These are phyloP conservation scores for Urosaurus nigricauda DNA, from an alignment of 2,797 vertebrate genomes.

Conservation along the genomic window DNA sequence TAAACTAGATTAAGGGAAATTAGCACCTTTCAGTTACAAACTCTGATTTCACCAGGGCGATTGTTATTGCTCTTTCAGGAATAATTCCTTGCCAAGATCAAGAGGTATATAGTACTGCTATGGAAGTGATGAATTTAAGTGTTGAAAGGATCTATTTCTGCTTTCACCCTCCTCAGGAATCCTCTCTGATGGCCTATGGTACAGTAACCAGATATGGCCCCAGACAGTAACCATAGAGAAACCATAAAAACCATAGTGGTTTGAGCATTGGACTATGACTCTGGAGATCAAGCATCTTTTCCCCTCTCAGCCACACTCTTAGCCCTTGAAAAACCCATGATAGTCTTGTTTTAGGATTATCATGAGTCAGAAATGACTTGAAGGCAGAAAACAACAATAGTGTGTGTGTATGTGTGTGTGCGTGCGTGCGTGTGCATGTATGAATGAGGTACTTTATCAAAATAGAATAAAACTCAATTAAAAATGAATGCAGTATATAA, in stretches of 20 bases:
- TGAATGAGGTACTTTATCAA: not conserved
- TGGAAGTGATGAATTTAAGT: slow-evolving; percentile 68
- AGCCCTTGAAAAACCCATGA: too few relatives aligned
- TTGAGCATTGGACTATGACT: too few relatives aligned
- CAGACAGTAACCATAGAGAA: not conserved
- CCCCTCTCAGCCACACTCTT: too few relatives aligned
- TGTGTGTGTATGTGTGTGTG: too few relatives aligned
- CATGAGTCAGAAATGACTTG: too few relatives aligned
- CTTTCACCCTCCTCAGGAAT: slow-evolving; percentile 53
- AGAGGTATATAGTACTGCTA: slow-evolving; percentile 54
- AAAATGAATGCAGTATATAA: not conserved
- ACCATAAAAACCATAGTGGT: too few relatives aligned
- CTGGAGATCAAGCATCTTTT: too few relatives aligned
- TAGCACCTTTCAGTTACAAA: slow-evolving; percentile 67
- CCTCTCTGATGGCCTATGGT: slow-evolving; percentile 38
- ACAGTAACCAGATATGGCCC: slow-evolving; percentile 43
- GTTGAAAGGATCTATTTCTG: slow-evolving; percentile 58
- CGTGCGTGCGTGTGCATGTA: too few relatives aligned
- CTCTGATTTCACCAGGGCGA: slow-evolving; percentile 62
- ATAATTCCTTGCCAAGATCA: slow-evolving; percentile 69
- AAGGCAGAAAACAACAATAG: too few relatives aligned
- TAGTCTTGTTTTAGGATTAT: too few relatives aligned
- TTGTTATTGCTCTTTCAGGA: slow-evolving; percentile 66
- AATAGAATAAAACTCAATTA: not conserved
- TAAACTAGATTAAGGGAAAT: slow-evolving; percentile 65